Evolutionary conservation across 2,113 vertebrate species (phyloP), one percentile per base, ranked within the genome.

Genomic region (Ahaetulla prasina): DNA sequence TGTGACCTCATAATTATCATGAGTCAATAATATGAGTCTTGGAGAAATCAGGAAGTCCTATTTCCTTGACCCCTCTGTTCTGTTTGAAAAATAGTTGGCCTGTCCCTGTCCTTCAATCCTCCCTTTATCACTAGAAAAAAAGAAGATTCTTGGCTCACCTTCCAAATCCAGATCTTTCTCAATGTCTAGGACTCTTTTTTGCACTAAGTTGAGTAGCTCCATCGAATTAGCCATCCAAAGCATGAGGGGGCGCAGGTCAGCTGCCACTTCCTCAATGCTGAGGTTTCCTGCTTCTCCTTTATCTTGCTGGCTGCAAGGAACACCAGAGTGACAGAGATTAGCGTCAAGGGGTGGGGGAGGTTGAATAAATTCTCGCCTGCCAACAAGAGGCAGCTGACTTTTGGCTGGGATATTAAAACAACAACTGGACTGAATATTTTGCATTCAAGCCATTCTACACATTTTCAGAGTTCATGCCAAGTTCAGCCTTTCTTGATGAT

Each of bases 191-290:
- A 98, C 98, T 96, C 98, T 99, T 95, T 98, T 98, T 95, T 99
- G 99, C 85, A 99, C 98, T 92, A 98, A 98, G 96, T 99, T 99
- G 14, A 99, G 98, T 50, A 99, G 98, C 96, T 99, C 99, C 0
- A 98, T 99, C 87, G 99, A 98, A n/a, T 99, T 99, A 87, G 99
- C 98, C 99, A 99, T 98, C 99, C 99, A 99, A 91, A 98, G 98
- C 98, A 99, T 98, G 87, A 99, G 97, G 1, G 99, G 98, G 90
- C 97, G 97, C 88, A 99, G 97, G 94, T 99, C 99, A 20, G 98
- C 96, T 0, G 98, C 98, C 94, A 99, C 98, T 60, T 98, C 98
- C 92, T 98, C 98, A 0, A 98, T 97, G 20, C 98, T 98, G 25
- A 98, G 97, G 0, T 97, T 92, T 94, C 95, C 96, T 85, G 97